Evolutionary conservation across 1,140 invertebrate species (phyloP), one percentile per base, ranked within the genome.

Genomic region (Popillia japonica): DNA sequence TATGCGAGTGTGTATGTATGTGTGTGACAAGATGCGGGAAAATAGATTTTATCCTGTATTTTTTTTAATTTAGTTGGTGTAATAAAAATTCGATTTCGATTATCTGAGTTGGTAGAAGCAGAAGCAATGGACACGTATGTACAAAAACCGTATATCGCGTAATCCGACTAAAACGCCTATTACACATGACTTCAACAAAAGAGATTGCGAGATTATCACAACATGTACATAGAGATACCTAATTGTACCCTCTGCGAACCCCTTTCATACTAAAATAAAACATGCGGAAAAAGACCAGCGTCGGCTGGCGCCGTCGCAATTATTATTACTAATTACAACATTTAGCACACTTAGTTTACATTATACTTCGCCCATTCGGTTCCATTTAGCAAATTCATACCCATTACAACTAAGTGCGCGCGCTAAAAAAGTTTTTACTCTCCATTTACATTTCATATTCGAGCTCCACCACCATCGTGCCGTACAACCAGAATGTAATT

Each of bases 281-380:
- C 61, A 3, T 2, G 11, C 0, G 6, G 27, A 34, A 68, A 64
- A 68, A 34, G 61, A 14, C 8, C 61, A 14, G 22, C 9, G 10
- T 20, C 6, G 48, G 14, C 22, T 68, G 17, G 17, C 22, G 27
- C 61, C 27, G 9, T 17, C 20, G 22, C 61, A 22, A 34, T 68
- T 68, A 68, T 68, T 68, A 68, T 68, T 68, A 68, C 61, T 27
- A 68, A 68, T 68, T 68, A 68, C 22, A 68, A 68, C 61, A 68
- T 68, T 68, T 68, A 68, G 61, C 61, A 68, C 61, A 22, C 61
- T 68, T 68, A 68, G 61, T 68, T 68, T 68, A 68, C 61, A 34
- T 68, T 68, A 68, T 34, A 10, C 61, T 34, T n/a, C 22, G 61
- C 61, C 27, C 20, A 34, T 68, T 68, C 61, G 61, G 61, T 68